Evolutionary conservation across 2,797 vertebrate species (phyloP).

Genomic region (Lateolabrax maculatus): DNA sequence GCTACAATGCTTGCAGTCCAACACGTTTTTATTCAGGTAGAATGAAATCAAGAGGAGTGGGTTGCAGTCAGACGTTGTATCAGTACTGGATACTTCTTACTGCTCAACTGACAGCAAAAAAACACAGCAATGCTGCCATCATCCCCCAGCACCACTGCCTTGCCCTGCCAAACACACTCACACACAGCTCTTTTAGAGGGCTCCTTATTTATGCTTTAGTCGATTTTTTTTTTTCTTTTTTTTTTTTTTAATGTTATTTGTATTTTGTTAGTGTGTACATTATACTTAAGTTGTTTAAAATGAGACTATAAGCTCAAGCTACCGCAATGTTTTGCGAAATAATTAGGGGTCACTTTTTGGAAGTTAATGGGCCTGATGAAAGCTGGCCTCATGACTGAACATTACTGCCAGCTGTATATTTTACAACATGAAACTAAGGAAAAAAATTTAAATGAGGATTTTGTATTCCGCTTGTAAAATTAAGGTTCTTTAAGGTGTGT

Average conservation of each 20-base stretch:
- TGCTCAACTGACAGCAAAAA: conserved; percentile 2
- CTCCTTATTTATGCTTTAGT: conserved; percentile 71
- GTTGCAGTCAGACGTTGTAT: conserved; percentile 16
- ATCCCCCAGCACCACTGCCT: conserved; percentile 22
- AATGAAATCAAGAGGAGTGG: neutral
- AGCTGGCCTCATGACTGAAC: conserved; percentile 53
- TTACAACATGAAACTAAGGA: conserved; percentile 51
- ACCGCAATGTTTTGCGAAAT: conserved; percentile 26
- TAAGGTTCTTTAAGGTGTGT: conserved; percentile 54
- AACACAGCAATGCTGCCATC: neutral
- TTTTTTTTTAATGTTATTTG: conserved; percentile 28
- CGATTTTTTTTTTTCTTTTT: conserved; percentile 38
- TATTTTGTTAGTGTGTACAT: conserved; percentile 65
- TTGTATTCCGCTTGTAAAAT: conserved; percentile 62
- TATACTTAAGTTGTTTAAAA: conserved; percentile 47
- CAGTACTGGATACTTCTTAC: conserved; percentile 11
- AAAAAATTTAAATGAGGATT: conserved; percentile 38
- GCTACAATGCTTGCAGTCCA: conserved; percentile 11
- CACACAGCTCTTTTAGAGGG: conserved; percentile 51
- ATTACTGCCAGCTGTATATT: conserved; percentile 58
- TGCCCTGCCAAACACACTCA: conserved; percentile 50
- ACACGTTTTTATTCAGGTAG: conserved; percentile 28
- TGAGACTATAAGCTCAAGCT: conserved; percentile 49
- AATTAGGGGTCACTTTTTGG: conserved; percentile 14
- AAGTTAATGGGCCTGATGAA: conserved; percentile 52